Evolutionary conservation across 2,113 vertebrate genomes (phyloP), one percentile per base, ranked within the genome.

Genomic region (Todiramphus chloris): DNA sequence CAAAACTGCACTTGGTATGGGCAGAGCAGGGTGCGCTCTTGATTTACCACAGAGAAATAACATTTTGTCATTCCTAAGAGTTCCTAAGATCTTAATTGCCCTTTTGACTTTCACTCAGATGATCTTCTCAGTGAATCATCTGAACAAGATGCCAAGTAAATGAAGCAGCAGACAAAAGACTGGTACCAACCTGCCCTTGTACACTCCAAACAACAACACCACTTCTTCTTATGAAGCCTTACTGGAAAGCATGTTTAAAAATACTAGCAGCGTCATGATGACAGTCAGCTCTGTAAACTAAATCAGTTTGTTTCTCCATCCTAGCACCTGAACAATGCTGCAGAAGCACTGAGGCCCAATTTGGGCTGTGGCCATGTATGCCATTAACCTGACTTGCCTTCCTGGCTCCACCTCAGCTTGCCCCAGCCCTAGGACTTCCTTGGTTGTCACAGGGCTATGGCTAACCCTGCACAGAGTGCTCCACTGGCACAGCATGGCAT

Each of bases 381-480:
- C 11, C 35, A 20, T 30, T 27, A 69, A 43, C 23, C 33, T 48
- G 39, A 35, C 23, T 63, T 31, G 27, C 41, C 10, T 44, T 67
- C 4, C 8, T 48, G 59, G 50, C 76, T 81, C 23, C 41, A 50
- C 8, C 14, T 70, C 41, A 75, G 41, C 56, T 67, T 67, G 37
- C 9, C 16, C 43, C 35, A 17, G 41, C 56, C 13, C 77, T 46
- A 50, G 19, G 28, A 70, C 66, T 33, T 44, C 6, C 43, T 31
- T 0, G 0, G 21, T 15, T 37, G 55, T 24, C 25, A 4, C 60
- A 72, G 28, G 15, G 31, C 27, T 28, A 5, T 10, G 59, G 53
- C 18, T 60, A 37, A n/a, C 19, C 51, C 60, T 44, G 21, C 1
- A 0, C 5, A 3, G 44, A 3, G 1, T 1, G 4, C 5, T 21